Evolutionary conservation across 1,140 invertebrate species (phyloP), one percentile per base, ranked within the genome.

Genomic region (Caligus rogercresseyi): DNA sequence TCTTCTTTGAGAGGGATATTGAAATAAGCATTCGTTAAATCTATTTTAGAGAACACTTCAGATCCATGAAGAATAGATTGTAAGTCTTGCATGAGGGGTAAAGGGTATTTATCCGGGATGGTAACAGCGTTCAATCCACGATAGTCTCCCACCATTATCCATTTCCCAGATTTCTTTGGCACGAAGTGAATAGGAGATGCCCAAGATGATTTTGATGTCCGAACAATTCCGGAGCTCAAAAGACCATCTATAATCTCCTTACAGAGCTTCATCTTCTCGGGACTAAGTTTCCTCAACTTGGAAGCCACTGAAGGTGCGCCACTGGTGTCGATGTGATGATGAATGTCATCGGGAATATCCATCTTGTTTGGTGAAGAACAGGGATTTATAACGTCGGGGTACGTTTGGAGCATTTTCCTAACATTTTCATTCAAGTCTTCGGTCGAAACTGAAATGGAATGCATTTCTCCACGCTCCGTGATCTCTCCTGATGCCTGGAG

Each of bases 261-360:
- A 24, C 60, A 18, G 18, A 24, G 13, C 2, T 15, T 1, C 15
- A 61, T 54, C 13, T 61, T 61, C 3, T 64, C 64, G 15, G 16
- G 26, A 13, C 14, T 14, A 19, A 65, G 43, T 15, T 21, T 2
- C 52, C 62, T 3, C 11, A n/a, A 16, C 31, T 64, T 65, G 15
- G 4, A 1, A 64, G 13, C 19, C 16, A 65, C 2, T 3, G 62
- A 31, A 64, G 19, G 25, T 11, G 31, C 7, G 7, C n/a, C 31
- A 43, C 31, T n/a, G n/a, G 31, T 43, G n/a, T 43, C n/a, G n/a
- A 89, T 70, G n/a, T 43, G 31, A 43, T 43, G 31, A 43, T 43
- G 31, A 7, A 43, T n/a, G n/a, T 43, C 31, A 43, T 7, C 7
- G n/a, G 31, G 31, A 43, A 43, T 43, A n/a, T n/a, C n/a, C n/a